These are phyloP conservation scores for Varecia variegata DNA, from an alignment of 2,797 vertebrate genomes.

Conservation along the genomic window DNA sequence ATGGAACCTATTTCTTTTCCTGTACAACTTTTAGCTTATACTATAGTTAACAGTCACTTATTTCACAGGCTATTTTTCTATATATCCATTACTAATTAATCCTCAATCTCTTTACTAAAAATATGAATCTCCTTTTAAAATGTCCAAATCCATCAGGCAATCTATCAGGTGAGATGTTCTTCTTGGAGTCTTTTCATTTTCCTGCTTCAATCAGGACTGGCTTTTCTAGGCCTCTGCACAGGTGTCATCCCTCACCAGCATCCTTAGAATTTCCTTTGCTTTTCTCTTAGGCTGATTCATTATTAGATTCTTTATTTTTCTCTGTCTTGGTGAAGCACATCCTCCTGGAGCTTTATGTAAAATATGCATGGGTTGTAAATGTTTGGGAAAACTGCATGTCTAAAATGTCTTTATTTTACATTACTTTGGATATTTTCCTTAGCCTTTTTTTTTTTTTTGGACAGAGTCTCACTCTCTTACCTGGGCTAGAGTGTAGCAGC, in stretches of 20 bases:
- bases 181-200: neutral
- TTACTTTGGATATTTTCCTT: neutral
- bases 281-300: neutral
- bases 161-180: neutral
- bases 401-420: neutral
- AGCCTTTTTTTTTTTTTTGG: neutral
- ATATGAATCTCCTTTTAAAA: neutral
- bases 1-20: neutral
- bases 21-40: neutral
- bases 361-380: neutral
- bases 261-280: neutral
- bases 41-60: neutral
- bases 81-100: neutral
- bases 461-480: too few species aligned
- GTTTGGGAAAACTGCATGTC: neutral
- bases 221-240: neutral
- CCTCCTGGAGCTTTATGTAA: neutral
- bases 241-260: neutral
- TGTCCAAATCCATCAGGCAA: too few species aligned
- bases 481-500: too few species aligned
- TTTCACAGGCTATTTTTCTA: neutral
- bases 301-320: neutral
- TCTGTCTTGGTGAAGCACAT: neutral
- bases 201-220: neutral
- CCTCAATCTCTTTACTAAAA: neutral